A percentile compares a stretch with the other conserved stretches of the same genome.
phyloP scores from a whole-genome alignment of 37 sponge, comb jelly and placozoan genomes.

The Axinella damicornis region DNA sequence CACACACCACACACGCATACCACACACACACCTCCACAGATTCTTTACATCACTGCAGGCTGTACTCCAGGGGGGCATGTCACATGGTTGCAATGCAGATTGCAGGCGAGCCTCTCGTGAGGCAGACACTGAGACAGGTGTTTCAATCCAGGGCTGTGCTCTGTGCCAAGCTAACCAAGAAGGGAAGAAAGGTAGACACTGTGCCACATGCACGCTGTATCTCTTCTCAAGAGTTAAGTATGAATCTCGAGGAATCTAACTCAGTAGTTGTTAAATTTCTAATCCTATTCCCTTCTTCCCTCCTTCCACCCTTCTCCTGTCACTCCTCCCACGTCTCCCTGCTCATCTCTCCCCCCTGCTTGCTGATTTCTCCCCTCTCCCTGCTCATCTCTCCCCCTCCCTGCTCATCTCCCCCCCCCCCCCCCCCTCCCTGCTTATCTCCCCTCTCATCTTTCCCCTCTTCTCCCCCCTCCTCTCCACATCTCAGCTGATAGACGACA shows the following conservation, averaged over 20 bases:
- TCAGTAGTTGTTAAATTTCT: too few relatives aligned
- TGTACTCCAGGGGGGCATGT: conserved; percentile 84
- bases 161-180: conserved; percentile 87
- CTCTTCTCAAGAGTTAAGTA: too few relatives aligned
- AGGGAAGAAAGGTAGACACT: conserved; percentile 82
- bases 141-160: conserved; percentile 87
- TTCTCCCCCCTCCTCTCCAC: background rate
- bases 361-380: too few relatives aligned
- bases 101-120: conserved; percentile 88
- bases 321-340: background rate
- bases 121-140: conserved; percentile 85
- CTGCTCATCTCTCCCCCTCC: too few relatives aligned
- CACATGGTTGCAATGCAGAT: conserved; percentile 97
- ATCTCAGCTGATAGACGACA: conserved; percentile 44
- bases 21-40: conserved; percentile 23
- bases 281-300: too few relatives aligned
- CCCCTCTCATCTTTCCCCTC: background rate
- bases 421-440: too few relatives aligned
- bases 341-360: background rate
- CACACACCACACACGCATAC: too few relatives aligned
- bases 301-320: too few relatives aligned
- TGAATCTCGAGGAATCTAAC: too few relatives aligned
- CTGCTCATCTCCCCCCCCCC: too few relatives aligned
- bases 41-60: conserved; percentile 68
- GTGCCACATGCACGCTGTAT: too few relatives aligned